Evolutionary conservation across 2,888 invertebrate genomes (phyloP), one percentile per base, ranked within the genome.

Genomic region (Phengaris arion): DNA sequence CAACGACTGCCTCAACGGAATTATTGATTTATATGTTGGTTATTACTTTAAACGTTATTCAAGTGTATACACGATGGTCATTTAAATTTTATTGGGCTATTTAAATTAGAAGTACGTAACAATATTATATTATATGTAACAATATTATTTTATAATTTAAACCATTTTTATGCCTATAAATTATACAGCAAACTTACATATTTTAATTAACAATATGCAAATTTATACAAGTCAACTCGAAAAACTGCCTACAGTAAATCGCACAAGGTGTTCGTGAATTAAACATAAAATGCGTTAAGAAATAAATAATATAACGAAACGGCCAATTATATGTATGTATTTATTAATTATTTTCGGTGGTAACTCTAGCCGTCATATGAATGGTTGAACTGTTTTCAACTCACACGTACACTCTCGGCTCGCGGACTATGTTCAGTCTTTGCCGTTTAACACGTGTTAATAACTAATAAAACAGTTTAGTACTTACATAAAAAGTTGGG

Each of bases 391-490:
- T 10, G 22, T 22, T 59, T 86, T 85, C 85, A 84, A 85, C 82
- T 82, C 82, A 79, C 84, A 88, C 87, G 87, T 90, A 87, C 85
- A 89, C 91, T 92, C 90, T 54, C 54, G 54, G 6, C 35, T 35
- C 64, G 64, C 45, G 89, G 91, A 91, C 90, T 86, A 90, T 90
- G 91, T 90, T 92, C 87, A 90, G 90, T 89, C 87, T 91, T 87
- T 88, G 84, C 83, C 87, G 85, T 89, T 90, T 85, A 91, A 90
- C 91, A 93, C 85, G 91, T 93, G 92, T 93, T 93, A 93, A 93
- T 93, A 92, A 89, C 91, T 89, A 92, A 93, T 93, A 93, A 93
- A 93, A 92, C 84, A 79, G 85, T 85, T 92, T 93, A 92, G 91
- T 92, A 91, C 92, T 22, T 89, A 89, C 92, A 92, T 93, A 92